Base-by-base conservation (phyloP, 2,888 invertebrate genomes). In the Chrysodeixis includens region DNA sequence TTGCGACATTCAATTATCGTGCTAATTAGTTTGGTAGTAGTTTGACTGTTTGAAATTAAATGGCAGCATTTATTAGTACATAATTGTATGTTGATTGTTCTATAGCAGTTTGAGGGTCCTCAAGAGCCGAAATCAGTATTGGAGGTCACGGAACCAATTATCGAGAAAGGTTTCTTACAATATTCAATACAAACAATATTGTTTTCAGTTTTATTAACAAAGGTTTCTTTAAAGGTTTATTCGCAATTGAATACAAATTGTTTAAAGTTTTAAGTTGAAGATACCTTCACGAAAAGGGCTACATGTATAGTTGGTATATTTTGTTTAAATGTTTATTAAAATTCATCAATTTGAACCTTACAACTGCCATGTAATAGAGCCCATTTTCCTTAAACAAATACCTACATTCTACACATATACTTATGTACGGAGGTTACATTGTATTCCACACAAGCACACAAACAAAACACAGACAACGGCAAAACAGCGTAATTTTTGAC, bases 401-500 rank as follows among this genome's bases (percentile, higher is more conserved):
- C n/a, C n/a, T n/a, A n/a, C n/a, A n/a, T n/a, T n/a, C n/a, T n/a
- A n/a, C n/a, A n/a, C n/a, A n/a, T n/a, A n/a, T n/a, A n/a, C n/a
- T n/a, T n/a, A n/a, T n/a, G 26, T 26, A 26, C 26, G 2, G 26
- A 26, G 6, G 26, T 26, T 4, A 26, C 26, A 26, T 26, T 26
- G 26, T 26, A 26, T 26, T 26, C 26, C 26, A 26, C 26, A 26
- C 0, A 4, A n/a, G 7, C 30, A 22, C 16, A 5, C 26, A 14
- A 9, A 18, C 10, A 35, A 22, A 35, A 55, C 18, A 22, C 22
- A 30, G 30, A 40, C 30, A 67, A 40, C 46, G 20, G 51, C 51
- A 60, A 56, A 52, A 71, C 65, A 60, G 30, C 30, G 53, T 60
- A 62, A 69, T 66, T 74, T 57, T 55, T 61, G 55, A 63, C 75